Conservation (phyloP, 1,140 invertebrate species). For the Steinernema khuongi region DNA sequence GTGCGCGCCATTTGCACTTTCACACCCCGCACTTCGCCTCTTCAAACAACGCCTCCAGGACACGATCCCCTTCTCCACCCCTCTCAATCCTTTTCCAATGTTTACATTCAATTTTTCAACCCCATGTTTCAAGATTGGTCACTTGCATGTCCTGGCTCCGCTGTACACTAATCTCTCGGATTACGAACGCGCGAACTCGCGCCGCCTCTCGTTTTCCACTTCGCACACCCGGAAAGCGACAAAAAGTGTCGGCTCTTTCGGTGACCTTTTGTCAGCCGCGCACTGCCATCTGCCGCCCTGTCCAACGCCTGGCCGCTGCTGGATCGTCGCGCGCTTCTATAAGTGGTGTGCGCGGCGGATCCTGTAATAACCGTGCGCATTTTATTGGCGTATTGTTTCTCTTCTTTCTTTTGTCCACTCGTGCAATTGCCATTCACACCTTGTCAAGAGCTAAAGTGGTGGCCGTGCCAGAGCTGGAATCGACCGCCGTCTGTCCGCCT, state of each 20-base stretch:
- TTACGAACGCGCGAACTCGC: not conserved
- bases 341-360: not conserved
- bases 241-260: slow-evolving; percentile 1
- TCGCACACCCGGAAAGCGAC: not conserved
- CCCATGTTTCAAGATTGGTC: not conserved
- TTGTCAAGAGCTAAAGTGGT: not conserved
- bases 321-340: too few relatives aligned
- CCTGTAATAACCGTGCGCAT: not conserved
- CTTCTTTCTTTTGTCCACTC: not conserved
- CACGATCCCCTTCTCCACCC: not conserved
- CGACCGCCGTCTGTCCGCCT: not conserved
- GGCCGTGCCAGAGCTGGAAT: not conserved
- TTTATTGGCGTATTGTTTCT: slow-evolving; percentile 4
- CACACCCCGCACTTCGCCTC: not conserved
- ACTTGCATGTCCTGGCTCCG: not conserved
- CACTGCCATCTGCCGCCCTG: not conserved
- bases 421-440: not conserved
- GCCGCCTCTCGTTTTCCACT: not conserved
- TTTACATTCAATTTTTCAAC: not conserved
- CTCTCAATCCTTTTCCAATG: not conserved
- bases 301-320: not conserved
- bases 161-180: not conserved
- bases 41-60: not conserved
- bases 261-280: slow-evolving; percentile 14
- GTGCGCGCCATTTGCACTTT: not conserved